Evolutionary conservation across 2,797 vertebrate species (phyloP).

Genomic region (Menidia menidia): DNA sequence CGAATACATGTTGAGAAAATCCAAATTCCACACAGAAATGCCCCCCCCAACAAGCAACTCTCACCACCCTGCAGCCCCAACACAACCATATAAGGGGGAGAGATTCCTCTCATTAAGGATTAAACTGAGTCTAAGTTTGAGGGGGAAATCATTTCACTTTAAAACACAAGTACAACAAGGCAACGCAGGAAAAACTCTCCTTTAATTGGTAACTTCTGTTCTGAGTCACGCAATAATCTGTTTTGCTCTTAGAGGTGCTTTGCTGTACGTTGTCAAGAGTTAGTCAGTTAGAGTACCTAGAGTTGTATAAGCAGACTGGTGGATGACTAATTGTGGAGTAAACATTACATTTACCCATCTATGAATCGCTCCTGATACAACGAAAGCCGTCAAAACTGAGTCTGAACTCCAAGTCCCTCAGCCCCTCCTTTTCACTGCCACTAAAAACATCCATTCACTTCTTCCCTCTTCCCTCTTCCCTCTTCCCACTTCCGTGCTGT

Average conservation of each 20-base stretch:
- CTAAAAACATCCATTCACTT: slow-evolving; percentile 44
- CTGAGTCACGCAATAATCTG: neutral
- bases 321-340: neutral
- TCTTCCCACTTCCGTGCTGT: slow-evolving; percentile 45
- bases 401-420: slow-evolving; percentile 24
- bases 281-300: too few species aligned
- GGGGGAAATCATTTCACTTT: too few species aligned
- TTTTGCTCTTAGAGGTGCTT: neutral
- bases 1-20: too few species aligned
- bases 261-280: too few species aligned
- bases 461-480: slow-evolving; percentile 37
- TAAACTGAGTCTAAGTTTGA: too few species aligned
- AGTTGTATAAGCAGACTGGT: neutral
- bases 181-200: too few species aligned
- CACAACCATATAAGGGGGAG: too few species aligned
- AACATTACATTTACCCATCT: neutral
- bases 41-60: too few species aligned
- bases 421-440: slow-evolving; percentile 44
- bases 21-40: too few species aligned
- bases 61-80: too few species aligned
- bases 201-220: neutral
- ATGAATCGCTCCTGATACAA: neutral
- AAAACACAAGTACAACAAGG: too few species aligned
- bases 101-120: too few species aligned
- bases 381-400: slow-evolving; percentile 36